Evolutionary conservation across 2,113 vertebrate genomes (phyloP), one percentile per base, ranked within the genome.

Genomic region (Phoenicopterus ruber): DNA sequence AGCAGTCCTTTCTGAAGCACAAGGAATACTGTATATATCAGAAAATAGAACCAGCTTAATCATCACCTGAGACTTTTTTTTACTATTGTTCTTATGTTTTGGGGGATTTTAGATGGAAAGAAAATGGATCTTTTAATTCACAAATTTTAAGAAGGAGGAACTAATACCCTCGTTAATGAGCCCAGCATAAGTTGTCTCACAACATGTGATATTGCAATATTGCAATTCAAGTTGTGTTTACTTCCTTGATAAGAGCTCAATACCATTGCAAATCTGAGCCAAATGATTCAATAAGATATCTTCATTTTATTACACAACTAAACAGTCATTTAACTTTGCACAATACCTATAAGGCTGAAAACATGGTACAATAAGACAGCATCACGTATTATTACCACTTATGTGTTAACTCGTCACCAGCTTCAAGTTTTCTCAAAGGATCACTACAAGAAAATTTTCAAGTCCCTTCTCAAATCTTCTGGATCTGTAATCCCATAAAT

Each of bases 291-390:
- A 7, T 76, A 28, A 29, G 9, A 8, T 71, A 58, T 58, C 36
- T 84, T 36, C 40, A 81, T 88, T 94, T 93, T 71, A 92, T 96
- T 92, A 79, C 63, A 87, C 29, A 86, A 57, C 29, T 95, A 63
- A 96, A 66, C 61, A 95, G 63, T 86, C 85, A 80, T 93, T 96
- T 98, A 91, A 94, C 77, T 92, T 97, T 96, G 59, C 47, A 92
- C 59, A 93, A 79, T 49, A 69, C 31, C 7, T 76, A 11, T 90
- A 92, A 90, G 58, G 70, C 62, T 90, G 86, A 89, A 95, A 95
- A 95, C 61, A 46, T 65, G 38, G 38, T 70, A 44, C 42, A 82
- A 69, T 13, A 49, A 74, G 47, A 87, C 72, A 87, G 46, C 36
- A 7, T 34, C 31, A 52, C 34, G 19, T 91, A 86, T 92, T 95